Percentiles rank a stretch among this genome's conserved stretches.
Evolutionary conservation across 2,797 vertebrate species (phyloP).

Genomic region (Hypotaenidia philippensis): DNA sequence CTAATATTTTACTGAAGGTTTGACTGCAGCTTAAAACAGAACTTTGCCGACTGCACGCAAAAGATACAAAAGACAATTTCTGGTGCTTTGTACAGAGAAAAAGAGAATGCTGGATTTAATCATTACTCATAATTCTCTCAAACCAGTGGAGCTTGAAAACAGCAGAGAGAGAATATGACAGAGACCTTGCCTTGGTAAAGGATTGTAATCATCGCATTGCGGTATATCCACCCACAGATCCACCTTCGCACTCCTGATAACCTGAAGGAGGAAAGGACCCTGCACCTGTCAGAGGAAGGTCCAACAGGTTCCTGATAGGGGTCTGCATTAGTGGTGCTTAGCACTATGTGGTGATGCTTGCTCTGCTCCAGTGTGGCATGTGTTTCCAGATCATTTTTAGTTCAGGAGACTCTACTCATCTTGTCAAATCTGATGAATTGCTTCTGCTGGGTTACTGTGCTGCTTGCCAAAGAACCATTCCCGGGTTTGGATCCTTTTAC

Average conservation of each 20-base stretch:
- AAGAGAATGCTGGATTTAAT: conserved; percentile 8
- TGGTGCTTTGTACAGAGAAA: not conserved
- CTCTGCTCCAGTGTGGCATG: not conserved
- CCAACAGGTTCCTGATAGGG: not conserved
- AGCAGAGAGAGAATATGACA: not conserved
- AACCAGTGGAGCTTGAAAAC: not conserved
- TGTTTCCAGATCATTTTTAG: not conserved
- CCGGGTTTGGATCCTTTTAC: not conserved
- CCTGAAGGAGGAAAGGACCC: too few species aligned
- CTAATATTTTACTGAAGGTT: conserved; percentile 34
- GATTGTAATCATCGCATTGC: not conserved
- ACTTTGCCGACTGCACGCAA: not conserved
- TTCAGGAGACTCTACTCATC: not conserved
- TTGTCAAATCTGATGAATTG: conserved; percentile 50
- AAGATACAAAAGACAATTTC: conserved; percentile 6
- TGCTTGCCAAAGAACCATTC: conserved; percentile 3
- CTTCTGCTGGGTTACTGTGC: not conserved
- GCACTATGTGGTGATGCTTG: not conserved
- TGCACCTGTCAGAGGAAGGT: rapidly evolving
- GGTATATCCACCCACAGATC: not conserved
- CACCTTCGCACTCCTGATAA: not conserved
- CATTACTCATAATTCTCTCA: conserved; percentile 11
- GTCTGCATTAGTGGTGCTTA: not conserved
- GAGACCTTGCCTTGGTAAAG: not conserved
- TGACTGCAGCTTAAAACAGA: not conserved